phyloP scores from a whole-genome alignment of 1,140 invertebrate genomes.

The Drosophila carrolli region DNA sequence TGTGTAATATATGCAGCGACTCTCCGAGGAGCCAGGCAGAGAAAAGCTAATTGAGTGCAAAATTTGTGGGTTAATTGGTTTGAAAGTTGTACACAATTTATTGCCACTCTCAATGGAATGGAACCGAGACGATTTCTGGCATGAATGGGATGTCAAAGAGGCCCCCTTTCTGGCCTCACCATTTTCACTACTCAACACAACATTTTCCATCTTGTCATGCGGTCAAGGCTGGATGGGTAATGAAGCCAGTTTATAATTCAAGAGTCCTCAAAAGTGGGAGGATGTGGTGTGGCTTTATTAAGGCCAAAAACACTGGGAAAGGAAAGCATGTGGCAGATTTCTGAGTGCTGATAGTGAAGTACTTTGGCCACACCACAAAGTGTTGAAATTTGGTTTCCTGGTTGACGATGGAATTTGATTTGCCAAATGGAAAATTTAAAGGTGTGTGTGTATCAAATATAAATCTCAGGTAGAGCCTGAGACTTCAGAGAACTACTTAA shows the following conservation, averaged over 20 bases:
- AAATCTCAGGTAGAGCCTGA: neutral
- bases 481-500: too few relatives aligned
- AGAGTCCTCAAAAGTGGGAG: conserved; percentile 25
- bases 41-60: conserved; percentile 68
- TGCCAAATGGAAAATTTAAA: conserved; percentile 5
- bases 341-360: conserved; percentile 16
- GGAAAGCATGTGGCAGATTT: conserved; percentile 10
- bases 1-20: conserved; percentile 11
- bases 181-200: conserved; percentile 38
- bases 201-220: conserved; percentile 69
- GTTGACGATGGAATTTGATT: conserved; percentile 21
- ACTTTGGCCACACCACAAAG: conserved; percentile 26
- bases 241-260: conserved; percentile 70
- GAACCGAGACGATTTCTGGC: conserved; percentile 13
- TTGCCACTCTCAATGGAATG: conserved; percentile 34
- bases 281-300: conserved; percentile 35
- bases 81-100: conserved; percentile 65
- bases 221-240: conserved; percentile 67
- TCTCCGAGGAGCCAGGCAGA: conserved; percentile 12
- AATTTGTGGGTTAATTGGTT: conserved; percentile 74
- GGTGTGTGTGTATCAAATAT: neutral
- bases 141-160: conserved; percentile 29
- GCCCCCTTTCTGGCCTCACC: neutral
- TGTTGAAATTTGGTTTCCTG: conserved; percentile 19
- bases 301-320: neutral